A percentile compares a stretch with the other conserved stretches of the same genome.
Conservation (phyloP, 2,888 invertebrate genomes). For the Odontothrips loti region DNA sequence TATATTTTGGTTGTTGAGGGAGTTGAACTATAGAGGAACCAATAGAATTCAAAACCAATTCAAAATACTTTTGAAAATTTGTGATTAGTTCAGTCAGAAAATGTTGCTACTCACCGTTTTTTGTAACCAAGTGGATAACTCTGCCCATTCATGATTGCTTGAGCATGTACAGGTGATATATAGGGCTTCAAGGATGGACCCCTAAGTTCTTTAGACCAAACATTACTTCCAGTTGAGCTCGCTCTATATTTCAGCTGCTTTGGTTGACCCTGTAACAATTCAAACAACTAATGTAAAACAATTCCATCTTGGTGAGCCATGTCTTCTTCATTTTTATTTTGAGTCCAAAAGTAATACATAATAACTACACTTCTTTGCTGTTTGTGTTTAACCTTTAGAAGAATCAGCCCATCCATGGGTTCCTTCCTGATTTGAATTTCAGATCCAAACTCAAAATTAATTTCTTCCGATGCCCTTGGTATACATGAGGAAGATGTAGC, state of each 20-base stretch:
- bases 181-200: conserved; percentile 36
- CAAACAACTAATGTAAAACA: background rate
- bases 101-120: conserved; percentile 52
- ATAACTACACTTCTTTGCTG: background rate
- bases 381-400: background rate
- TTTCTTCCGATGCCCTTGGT: too few species aligned
- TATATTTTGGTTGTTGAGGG: conserved; percentile 11
- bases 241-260: background rate
- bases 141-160: conserved; percentile 2
- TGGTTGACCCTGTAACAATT: background rate
- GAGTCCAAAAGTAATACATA: background rate
- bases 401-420: background rate
- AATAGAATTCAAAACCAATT: background rate
- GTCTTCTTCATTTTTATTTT: background rate
- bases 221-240: background rate
- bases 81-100: too few species aligned
- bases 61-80: too few species aligned
- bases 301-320: too few species aligned
- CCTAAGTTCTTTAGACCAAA: background rate
- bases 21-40: conserved; percentile 11
- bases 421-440: background rate
- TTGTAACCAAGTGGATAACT: conserved; percentile 44
- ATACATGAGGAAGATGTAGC: too few species aligned
- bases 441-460: background rate
- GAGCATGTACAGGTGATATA: background rate